Percentiles rank a stretch among this genome's conserved stretches.
phyloP scores from a whole-genome alignment of 2,797 vertebrate genomes.

The Steatocranus sp. region DNA sequence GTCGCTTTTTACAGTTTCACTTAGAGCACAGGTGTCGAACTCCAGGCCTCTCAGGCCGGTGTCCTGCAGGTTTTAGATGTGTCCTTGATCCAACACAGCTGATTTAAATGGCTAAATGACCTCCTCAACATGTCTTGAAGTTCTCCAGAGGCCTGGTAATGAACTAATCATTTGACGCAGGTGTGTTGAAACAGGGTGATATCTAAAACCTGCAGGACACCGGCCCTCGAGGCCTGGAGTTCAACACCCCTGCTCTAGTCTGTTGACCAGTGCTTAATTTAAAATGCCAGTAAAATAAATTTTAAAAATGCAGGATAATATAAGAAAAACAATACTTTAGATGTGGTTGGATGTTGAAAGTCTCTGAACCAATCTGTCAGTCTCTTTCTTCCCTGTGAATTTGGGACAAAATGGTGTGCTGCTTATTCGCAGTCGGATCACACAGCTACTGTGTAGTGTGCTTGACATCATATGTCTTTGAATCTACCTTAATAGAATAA shows the following conservation, averaged over 20 bases:
- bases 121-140: background rate
- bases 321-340: background rate
- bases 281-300: background rate
- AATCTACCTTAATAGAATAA: background rate
- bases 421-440: accelerated
- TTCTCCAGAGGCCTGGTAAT: accelerated
- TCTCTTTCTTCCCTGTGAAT: background rate
- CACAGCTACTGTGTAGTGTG: background rate
- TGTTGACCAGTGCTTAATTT: background rate
- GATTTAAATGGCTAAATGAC: background rate
- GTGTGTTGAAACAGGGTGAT: accelerated
- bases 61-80: background rate
- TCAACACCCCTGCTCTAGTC: background rate
- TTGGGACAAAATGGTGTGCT: background rate
- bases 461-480: background rate
- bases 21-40: background rate
- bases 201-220: background rate
- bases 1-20: background rate
- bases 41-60: background rate
- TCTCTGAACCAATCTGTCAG: background rate
- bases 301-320: accelerated
- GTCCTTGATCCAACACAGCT: background rate
- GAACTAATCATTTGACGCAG: no score
- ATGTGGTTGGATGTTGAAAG: background rate
- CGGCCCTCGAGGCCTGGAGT: background rate